Evolutionary conservation across 2,797 vertebrate species (phyloP).

Genomic region (Bradypodion ventrale): DNA sequence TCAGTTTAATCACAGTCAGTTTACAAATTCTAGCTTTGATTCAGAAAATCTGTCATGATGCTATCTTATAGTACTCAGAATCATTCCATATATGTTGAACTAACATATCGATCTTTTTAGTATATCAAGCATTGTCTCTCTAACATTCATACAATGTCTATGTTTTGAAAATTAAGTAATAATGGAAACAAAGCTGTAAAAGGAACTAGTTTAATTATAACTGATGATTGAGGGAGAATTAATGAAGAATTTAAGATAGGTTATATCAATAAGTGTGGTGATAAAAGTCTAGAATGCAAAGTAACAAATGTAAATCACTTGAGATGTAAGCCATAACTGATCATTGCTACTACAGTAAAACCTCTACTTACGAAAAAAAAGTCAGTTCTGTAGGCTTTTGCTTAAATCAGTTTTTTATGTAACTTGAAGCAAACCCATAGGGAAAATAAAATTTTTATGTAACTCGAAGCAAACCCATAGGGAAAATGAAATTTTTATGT

Average conservation of each 20-base stretch:
- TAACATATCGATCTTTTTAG: slow-evolving; percentile 2
- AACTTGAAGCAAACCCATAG: too few relatives aligned
- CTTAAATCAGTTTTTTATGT: too few relatives aligned
- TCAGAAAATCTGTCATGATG: not conserved
- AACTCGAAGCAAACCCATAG: too few relatives aligned
- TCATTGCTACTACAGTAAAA: not conserved
- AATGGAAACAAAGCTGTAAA: not conserved
- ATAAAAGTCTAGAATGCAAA: not conserved
- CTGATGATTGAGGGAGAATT: not conserved
- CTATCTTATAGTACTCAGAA: slow-evolving; percentile 3
- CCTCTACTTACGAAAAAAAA: too few relatives aligned
- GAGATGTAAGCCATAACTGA: not conserved
- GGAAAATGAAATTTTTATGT: too few relatives aligned
- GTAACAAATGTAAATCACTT: not conserved
- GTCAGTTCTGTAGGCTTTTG: too few relatives aligned
- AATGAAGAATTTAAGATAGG: not conserved
- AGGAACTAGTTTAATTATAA: not conserved
- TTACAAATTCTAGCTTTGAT: slow-evolving; percentile 57
- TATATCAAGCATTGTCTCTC: not conserved
- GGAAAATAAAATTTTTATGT: too few relatives aligned
- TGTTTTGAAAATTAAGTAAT: not conserved
- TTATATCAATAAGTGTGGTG: not conserved
- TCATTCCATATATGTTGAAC: slow-evolving; percentile 21
- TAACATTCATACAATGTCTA: accelerated
- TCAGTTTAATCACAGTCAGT: slow-evolving; percentile 56